Conservation (phyloP, 2,797 vertebrate genomes). For the Spatula versicolor region DNA sequence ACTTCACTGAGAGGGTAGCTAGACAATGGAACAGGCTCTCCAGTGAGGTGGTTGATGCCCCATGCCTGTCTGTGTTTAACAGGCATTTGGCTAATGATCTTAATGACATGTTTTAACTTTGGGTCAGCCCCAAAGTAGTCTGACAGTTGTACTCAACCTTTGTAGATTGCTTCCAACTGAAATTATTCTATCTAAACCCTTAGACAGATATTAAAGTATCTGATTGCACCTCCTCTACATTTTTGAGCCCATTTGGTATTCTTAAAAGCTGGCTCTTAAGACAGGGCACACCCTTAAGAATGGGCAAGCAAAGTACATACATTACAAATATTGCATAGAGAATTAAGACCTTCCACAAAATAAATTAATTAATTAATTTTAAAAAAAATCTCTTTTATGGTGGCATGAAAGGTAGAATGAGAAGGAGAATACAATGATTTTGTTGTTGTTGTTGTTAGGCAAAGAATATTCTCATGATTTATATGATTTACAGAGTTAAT, state of each 20-base stretch:
- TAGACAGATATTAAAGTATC: not conserved
- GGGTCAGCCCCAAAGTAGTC: too few relatives aligned
- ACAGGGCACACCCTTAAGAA: not conserved
- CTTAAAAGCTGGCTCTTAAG: not conserved
- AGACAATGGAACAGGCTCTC: too few relatives aligned
- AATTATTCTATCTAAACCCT: too few relatives aligned
- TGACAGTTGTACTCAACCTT: too few relatives aligned
- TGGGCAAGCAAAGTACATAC: rapidly evolving
- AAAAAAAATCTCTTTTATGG: not conserved
- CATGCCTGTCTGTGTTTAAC: too few relatives aligned
- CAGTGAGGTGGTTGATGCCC: too few relatives aligned
- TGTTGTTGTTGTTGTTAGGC: not conserved
- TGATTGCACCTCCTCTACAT: not conserved
- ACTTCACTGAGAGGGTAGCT: too few relatives aligned
- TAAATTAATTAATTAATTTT: not conserved
- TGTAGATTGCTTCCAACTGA: too few relatives aligned
- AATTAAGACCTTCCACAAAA: not conserved
- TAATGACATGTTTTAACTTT: too few relatives aligned
- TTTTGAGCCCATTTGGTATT: not conserved
- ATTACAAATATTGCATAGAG: not conserved
- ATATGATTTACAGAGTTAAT: not conserved
- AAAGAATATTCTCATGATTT: not conserved
- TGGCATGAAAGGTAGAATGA: not conserved
- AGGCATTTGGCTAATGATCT: too few relatives aligned
- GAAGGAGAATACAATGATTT: rapidly evolving